Evolutionary conservation across 2,888 invertebrate species (phyloP).

Genomic region (Acutogordius australiensis): DNA sequence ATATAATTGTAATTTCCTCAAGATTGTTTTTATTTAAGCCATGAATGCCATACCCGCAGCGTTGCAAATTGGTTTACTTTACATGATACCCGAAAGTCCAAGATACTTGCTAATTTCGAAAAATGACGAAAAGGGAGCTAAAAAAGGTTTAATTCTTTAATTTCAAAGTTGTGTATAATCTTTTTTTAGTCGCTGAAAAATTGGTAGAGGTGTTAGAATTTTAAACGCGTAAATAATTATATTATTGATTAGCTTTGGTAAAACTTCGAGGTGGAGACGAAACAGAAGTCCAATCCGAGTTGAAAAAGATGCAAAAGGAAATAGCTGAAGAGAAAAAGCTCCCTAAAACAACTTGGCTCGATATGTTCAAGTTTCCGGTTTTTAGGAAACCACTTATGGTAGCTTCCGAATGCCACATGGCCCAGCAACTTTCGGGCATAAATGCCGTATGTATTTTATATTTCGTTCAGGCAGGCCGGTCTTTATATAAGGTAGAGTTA

Average conservation of each 20-base stretch:
- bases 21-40: too few relatives aligned
- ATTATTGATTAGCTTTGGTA: too few relatives aligned
- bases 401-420: conserved; percentile 48
- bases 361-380: conserved; percentile 38
- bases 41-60: not conserved
- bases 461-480: too few relatives aligned
- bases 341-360: conserved; percentile 34
- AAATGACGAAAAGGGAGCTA: too few relatives aligned
- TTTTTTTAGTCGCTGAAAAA: too few relatives aligned
- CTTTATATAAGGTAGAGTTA: too few relatives aligned
- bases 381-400: conserved; percentile 48
- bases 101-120: not conserved
- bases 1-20: too few relatives aligned
- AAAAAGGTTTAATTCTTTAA: too few relatives aligned
- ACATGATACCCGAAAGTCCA: not conserved
- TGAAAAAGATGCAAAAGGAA: conserved; percentile 48
- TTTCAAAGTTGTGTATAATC: too few relatives aligned
- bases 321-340: conserved; percentile 24
- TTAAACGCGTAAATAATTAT: too few relatives aligned
- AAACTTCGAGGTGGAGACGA: conserved; percentile 47
- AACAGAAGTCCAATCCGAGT: conserved; percentile 39
- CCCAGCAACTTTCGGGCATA: conserved; percentile 62
- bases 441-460: conserved; percentile 36
- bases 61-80: not conserved
- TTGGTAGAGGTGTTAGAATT: too few relatives aligned